A percentile compares a stretch with the other conserved stretches of the same genome.
Evolutionary conservation across 1,140 invertebrate species (phyloP).

Genomic region (Drosophila nikananu): DNA sequence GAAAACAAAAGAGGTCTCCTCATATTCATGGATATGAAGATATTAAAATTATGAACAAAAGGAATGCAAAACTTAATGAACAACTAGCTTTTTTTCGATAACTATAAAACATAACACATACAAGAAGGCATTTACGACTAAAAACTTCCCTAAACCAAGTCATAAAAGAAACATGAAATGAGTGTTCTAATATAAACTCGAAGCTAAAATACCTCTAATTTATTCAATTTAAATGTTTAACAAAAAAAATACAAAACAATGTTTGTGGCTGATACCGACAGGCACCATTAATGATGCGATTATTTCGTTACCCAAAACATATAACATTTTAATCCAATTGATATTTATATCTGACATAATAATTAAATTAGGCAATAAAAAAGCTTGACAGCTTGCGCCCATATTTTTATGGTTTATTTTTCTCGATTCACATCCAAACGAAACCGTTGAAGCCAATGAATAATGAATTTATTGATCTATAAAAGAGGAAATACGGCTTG

Average conservation of each 20-base stretch:
- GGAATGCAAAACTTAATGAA: neutral
- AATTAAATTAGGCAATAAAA: constrained; percentile 33
- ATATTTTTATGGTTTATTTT: constrained; percentile 25
- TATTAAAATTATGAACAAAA: neutral
- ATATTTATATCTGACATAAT: constrained; percentile 19
- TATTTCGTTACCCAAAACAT: constrained; percentile 27
- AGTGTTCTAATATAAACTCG: neutral
- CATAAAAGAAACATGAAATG: neutral
- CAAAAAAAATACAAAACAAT: neutral
- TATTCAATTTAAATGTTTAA: constrained; percentile 1
- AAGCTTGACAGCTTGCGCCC: constrained; percentile 14
- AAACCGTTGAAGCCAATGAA: constrained; percentile 20
- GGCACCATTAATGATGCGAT: constrained; percentile 25
- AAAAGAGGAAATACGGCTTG: constrained; percentile 2
- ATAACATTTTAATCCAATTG: constrained; percentile 35
- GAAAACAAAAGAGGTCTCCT: neutral
- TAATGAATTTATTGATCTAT: constrained; percentile 44
- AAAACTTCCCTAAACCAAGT: neutral
- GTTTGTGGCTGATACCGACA: constrained; percentile 15
- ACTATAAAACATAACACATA: neutral
- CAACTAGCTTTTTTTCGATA: neutral
- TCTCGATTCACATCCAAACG: neutral
- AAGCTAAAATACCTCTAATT: neutral
- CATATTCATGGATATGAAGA: neutral
- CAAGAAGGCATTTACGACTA: neutral